phyloP scores from a whole-genome alignment of 1,140 invertebrate genomes.

The Monochamus saltuarius region DNA sequence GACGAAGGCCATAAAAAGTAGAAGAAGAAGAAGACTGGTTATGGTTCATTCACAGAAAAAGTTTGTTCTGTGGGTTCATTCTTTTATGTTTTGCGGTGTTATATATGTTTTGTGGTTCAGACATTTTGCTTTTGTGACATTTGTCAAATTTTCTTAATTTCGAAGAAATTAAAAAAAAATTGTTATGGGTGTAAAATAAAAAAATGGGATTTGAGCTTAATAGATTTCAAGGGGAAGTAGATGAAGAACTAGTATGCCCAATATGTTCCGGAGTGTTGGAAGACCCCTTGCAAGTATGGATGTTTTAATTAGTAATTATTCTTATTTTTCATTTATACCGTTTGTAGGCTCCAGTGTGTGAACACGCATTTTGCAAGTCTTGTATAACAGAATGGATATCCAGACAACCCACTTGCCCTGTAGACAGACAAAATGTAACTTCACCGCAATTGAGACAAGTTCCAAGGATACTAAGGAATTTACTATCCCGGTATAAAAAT shows the following conservation, averaged over 20 bases:
- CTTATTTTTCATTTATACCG: background rate
- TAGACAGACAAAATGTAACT: constrained; percentile 87
- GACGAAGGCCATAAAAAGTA: too few species aligned
- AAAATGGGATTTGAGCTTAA: constrained; percentile 86
- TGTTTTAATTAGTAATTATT: background rate
- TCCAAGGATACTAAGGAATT: constrained; percentile 87
- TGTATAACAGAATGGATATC: constrained; percentile 95
- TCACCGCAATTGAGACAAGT: constrained; percentile 84
- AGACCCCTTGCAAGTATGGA: constrained; percentile 81
- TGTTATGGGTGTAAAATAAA: constrained; percentile 27
- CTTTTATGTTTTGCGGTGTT: too few species aligned
- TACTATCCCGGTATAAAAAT: constrained; percentile 70
- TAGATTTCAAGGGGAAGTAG: constrained; percentile 87
- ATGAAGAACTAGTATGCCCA: constrained; percentile 89
- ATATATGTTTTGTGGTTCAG: too few species aligned
- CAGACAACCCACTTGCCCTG: constrained; percentile 88
- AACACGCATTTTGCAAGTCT: constrained; percentile 91
- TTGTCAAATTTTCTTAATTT: too few species aligned
- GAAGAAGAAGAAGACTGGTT: too few species aligned
- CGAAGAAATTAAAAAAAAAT: background rate
- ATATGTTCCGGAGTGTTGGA: constrained; percentile 90
- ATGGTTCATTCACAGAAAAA: too few species aligned
- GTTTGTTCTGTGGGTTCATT: too few species aligned
- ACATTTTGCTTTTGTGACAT: too few species aligned
- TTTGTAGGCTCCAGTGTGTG: constrained; percentile 85